phyloP scores from a whole-genome alignment of 1,140 invertebrate genomes.

The Drosophila repletoides region DNA sequence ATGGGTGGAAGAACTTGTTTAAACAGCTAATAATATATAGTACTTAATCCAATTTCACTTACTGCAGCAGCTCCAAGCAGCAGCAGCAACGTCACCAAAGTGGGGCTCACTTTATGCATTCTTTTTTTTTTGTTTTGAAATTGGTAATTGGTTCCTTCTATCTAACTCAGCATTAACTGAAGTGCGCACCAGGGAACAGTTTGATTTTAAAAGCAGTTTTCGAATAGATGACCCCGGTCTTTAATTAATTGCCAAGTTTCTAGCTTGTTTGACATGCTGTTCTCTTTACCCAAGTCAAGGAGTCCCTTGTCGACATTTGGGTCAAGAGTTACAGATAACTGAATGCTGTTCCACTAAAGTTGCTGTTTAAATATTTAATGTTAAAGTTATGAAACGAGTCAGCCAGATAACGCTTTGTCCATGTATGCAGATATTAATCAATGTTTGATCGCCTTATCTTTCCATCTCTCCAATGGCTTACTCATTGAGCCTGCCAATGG shows the following conservation, averaged over 20 bases:
- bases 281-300: slow-evolving; percentile 42
- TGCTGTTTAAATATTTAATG: slow-evolving; percentile 60
- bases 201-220: slow-evolving; percentile 52
- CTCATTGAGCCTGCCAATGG: neutral
- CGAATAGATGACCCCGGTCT: slow-evolving; percentile 40
- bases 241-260: slow-evolving; percentile 58
- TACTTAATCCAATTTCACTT: too few species aligned
- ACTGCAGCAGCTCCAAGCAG: too few species aligned
- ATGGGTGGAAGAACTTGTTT: too few species aligned
- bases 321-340: slow-evolving; percentile 69
- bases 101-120: too few species aligned
- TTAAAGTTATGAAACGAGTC: slow-evolving; percentile 9
- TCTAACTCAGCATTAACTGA: slow-evolving; percentile 36
- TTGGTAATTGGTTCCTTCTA: too few species aligned
- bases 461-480: neutral
- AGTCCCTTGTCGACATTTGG: slow-evolving; percentile 55
- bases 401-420: slow-evolving; percentile 19
- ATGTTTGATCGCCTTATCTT: slow-evolving; percentile 20
- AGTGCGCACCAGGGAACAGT: neutral
- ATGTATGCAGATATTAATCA: slow-evolving; percentile 35
- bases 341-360: slow-evolving; percentile 37
- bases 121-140: slow-evolving; percentile 12
- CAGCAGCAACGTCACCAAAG: too few species aligned
- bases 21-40: too few species aligned
- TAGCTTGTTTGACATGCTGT: slow-evolving; percentile 44